Conservation (phyloP, 1,140 invertebrate genomes). For the Saxidomus purpurata region DNA sequence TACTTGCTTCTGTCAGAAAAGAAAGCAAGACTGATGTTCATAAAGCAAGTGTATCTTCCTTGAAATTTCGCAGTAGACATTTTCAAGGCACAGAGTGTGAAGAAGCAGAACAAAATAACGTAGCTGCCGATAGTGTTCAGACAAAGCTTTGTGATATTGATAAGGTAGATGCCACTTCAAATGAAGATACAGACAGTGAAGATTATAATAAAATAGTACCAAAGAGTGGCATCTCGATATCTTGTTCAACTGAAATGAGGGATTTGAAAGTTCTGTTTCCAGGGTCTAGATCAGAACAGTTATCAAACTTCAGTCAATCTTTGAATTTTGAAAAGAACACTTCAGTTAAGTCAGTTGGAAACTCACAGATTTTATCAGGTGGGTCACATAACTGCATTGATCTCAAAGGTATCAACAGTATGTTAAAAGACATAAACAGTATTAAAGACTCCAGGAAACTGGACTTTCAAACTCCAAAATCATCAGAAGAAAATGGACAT, state of each 20-base stretch:
- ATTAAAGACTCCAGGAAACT: not conserved
- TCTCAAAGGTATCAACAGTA: not conserved
- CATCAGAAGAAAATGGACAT: no score
- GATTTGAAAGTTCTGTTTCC: no score
- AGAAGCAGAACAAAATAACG: not conserved
- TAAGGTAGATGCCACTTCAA: not conserved
- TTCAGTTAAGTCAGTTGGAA: not conserved
- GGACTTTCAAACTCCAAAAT: no score
- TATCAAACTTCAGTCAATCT: not conserved
- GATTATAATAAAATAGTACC: no score
- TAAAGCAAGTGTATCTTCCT: not conserved
- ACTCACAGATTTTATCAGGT: not conserved
- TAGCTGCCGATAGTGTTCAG: not conserved
- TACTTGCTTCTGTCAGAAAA: not conserved
- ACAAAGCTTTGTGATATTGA: not conserved
- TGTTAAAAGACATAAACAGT: slow-evolving; percentile 26
- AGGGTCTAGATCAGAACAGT: no score
- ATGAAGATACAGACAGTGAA: not conserved
- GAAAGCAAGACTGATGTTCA: not conserved
- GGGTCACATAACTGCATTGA: not conserved
- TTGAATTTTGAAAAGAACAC: no score
- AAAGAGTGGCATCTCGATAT: no score
- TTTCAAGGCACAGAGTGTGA: not conserved
- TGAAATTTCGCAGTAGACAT: slow-evolving; percentile 23
- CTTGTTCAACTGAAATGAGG: not conserved